Evolutionary conservation across 2,113 vertebrate species (phyloP).

Genomic region (Heterotilapia buettikoferi): DNA sequence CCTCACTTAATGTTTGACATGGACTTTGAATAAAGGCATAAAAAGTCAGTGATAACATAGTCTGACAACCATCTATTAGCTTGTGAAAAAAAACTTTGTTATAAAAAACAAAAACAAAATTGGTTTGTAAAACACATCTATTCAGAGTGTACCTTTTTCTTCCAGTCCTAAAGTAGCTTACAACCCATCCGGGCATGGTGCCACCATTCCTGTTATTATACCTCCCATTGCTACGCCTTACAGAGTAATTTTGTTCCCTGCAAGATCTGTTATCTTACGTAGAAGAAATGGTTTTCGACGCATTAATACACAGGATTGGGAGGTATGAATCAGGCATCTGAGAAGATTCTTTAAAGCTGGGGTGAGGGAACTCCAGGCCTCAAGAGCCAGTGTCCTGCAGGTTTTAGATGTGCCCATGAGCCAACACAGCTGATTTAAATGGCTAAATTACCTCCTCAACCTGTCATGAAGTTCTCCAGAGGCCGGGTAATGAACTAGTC

Average conservation of each 20-base stretch:
- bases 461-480: not conserved
- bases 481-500: not conserved
- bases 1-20: not conserved
- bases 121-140: not conserved
- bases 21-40: not conserved
- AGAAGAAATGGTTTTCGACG: not conserved
- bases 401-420: not conserved
- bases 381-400: not conserved
- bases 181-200: not conserved
- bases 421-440: not conserved
- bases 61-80: not conserved
- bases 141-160: not conserved
- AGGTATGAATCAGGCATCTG: not conserved
- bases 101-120: not conserved
- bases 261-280: not conserved
- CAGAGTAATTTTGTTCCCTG: not conserved
- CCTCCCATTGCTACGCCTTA: not conserved
- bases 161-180: not conserved
- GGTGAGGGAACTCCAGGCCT: not conserved
- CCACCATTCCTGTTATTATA: not conserved
- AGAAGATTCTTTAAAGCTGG: not conserved
- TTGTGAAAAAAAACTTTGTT: not conserved
- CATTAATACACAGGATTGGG: not conserved
- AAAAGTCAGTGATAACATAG: not conserved
- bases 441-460: not conserved